These are phyloP conservation scores for Drosophila busckii DNA, from an alignment of 1,140 invertebrate species.

Conservation along the genomic window DNA sequence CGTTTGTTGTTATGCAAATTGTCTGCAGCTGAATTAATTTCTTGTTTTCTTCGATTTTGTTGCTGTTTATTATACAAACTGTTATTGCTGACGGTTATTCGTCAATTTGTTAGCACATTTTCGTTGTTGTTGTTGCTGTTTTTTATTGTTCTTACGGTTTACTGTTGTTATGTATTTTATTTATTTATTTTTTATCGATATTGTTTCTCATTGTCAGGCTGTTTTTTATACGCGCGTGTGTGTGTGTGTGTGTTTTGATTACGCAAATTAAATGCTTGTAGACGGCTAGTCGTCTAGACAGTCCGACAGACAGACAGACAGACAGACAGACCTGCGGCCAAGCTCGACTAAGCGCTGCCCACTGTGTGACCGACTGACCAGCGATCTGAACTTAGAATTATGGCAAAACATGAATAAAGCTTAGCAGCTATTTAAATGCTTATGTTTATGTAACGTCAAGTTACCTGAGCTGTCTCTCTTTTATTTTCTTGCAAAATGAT, in stretches of 20 bases:
- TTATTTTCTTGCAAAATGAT: neutral
- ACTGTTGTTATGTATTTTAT: conserved; percentile 16
- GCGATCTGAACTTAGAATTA: conserved; percentile 32
- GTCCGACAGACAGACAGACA: conserved; percentile 6
- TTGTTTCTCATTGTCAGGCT: conserved; percentile 67
- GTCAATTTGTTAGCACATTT: conserved; percentile 42
- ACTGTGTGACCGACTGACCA: conserved; percentile 39
- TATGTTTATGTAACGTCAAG: conserved; percentile 22
- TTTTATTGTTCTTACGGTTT: conserved; percentile 8
- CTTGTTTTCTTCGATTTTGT: neutral
- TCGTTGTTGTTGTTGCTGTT: conserved; percentile 15
- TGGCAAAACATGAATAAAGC: conserved; percentile 24
- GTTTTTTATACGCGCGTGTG: too few species aligned
- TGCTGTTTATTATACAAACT: conserved; percentile 53
- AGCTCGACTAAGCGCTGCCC: too few species aligned
- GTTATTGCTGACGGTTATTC: conserved; percentile 38
- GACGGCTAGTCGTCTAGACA: conserved; percentile 26
- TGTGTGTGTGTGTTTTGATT: conserved; percentile 73
- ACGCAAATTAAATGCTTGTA: conserved; percentile 73
- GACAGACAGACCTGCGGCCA: conserved; percentile 12
- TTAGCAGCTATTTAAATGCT: conserved; percentile 9
- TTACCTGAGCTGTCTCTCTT: conserved; percentile 7
- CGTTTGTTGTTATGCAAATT: conserved; percentile 35
- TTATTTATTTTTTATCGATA: conserved; percentile 43
- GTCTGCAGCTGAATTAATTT: conserved; percentile 13